phyloP scores from a whole-genome alignment of 2,797 vertebrate species.

The Cossypha dichroa region DNA sequence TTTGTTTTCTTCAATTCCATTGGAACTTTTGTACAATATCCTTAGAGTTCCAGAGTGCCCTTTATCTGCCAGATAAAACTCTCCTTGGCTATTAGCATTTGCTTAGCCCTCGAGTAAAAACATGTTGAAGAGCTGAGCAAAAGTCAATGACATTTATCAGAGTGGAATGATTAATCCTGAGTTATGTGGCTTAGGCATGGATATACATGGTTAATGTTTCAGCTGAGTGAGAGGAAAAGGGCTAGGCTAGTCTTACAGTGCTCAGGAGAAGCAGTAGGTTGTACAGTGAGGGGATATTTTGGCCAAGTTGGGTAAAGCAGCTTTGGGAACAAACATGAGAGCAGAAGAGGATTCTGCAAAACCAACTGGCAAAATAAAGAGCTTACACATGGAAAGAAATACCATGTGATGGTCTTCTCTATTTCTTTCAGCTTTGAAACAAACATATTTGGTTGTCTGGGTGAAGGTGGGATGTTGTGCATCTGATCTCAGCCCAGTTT shows the following conservation, averaged over 20 bases:
- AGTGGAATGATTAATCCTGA: neutral
- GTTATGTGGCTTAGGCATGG: neutral
- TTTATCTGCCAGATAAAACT: neutral
- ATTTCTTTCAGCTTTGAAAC: neutral
- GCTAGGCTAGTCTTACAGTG: neutral
- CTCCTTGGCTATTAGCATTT: neutral
- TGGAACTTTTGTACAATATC: neutral
- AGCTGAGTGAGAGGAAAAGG: neutral
- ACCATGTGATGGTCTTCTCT: accelerated
- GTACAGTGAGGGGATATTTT: neutral
- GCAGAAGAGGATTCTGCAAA: neutral
- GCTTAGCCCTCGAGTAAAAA: neutral
- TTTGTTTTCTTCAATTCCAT: accelerated
- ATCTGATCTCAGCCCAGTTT: accelerated
- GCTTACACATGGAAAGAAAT: neutral
- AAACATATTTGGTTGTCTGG: neutral
- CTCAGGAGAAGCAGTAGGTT: neutral
- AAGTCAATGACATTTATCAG: neutral
- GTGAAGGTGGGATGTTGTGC: neutral
- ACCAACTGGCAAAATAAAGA: neutral
- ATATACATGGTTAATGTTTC: neutral
- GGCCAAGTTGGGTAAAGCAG: neutral
- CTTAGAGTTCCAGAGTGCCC: neutral
- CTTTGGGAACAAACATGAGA: neutral
- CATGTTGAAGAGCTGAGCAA: neutral